These are phyloP conservation scores for Ormyrus nitidulus DNA, from an alignment of 2,888 invertebrate species.

Conservation along the genomic window DNA sequence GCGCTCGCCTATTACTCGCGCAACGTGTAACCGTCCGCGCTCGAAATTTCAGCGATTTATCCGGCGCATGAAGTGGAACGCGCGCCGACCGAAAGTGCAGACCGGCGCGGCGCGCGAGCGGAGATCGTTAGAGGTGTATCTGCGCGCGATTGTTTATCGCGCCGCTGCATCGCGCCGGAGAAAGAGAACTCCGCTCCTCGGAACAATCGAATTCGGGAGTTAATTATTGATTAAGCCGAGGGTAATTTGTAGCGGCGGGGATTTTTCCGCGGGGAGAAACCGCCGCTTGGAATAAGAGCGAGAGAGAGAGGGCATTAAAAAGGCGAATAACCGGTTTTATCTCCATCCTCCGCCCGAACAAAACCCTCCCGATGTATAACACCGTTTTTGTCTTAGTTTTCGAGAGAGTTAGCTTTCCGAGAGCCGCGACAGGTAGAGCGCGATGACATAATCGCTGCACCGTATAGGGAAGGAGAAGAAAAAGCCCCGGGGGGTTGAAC, in stretches of 20 bases:
- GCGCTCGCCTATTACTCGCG: slow-evolving; percentile 50
- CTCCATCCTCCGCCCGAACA: no score
- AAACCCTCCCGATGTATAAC: no score
- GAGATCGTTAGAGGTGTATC: slow-evolving; percentile 32
- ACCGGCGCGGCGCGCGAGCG: slow-evolving; percentile 54
- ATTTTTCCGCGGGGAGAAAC: no score
- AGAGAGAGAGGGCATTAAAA: no score
- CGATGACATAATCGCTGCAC: slow-evolving; percentile 6
- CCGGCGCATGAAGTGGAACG: slow-evolving; percentile 47
- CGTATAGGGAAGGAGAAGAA: slow-evolving; percentile 46
- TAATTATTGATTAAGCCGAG: not conserved
- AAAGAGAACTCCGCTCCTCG: not conserved
- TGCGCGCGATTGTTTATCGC: slow-evolving; percentile 42
- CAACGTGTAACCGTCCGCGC: slow-evolving; percentile 60
- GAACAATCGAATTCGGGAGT: not conserved
- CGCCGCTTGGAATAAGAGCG: no score
- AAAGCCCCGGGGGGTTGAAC: slow-evolving; percentile 62
- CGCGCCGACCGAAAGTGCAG: slow-evolving; percentile 55
- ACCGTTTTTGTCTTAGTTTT: no score
- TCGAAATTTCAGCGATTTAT: slow-evolving; percentile 66
- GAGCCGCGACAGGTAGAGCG: no score
- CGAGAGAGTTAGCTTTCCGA: no score
- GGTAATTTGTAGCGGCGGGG: not conserved
- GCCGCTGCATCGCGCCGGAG: not conserved
- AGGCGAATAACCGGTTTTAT: no score